Evolutionary conservation across 2,113 vertebrate genomes (phyloP).

Genomic region (Nibea albiflora): DNA sequence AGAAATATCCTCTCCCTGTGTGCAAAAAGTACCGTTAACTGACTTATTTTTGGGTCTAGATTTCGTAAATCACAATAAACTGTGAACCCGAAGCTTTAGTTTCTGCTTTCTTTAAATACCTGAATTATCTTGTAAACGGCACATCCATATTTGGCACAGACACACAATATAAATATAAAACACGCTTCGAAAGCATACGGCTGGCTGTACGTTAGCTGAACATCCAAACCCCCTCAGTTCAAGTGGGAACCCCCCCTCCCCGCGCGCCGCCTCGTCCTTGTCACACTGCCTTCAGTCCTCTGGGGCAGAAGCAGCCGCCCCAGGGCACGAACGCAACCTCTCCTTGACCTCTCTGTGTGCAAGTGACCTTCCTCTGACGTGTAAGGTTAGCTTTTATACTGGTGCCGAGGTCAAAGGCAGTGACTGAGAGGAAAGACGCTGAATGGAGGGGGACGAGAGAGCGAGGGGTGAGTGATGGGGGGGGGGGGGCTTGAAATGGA

Average conservation of each 20-base stretch:
- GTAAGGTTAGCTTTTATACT: slow-evolving; percentile 69
- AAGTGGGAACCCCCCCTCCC: slow-evolving; percentile 43
- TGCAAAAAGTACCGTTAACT: background rate
- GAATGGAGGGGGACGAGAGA: slow-evolving; percentile 37
- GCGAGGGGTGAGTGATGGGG: background rate
- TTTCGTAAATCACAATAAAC: slow-evolving; percentile 30
- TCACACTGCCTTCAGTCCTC: slow-evolving; percentile 64
- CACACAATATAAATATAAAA: background rate
- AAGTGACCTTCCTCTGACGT: slow-evolving; percentile 72
- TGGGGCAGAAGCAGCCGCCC: slow-evolving; percentile 54
- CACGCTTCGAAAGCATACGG: slow-evolving; percentile 25
- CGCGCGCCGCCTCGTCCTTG: slow-evolving; percentile 51
- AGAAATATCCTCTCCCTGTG: background rate
- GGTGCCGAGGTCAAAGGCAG: slow-evolving; percentile 76
- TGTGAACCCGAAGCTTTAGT: slow-evolving; percentile 22
- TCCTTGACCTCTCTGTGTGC: slow-evolving; percentile 74
- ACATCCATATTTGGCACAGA: background rate
- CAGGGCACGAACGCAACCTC: slow-evolving; percentile 68
- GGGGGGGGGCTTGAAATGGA: background rate
- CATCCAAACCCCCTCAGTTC: slow-evolving; percentile 52
- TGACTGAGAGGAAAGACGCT: slow-evolving; percentile 46
- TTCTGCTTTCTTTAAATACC: background rate
- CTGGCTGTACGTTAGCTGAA: slow-evolving; percentile 61
- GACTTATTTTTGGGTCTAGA: slow-evolving; percentile 25
- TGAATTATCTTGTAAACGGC: background rate